Conservation (phyloP, 1,140 invertebrate species). For the Pseudobourletiella spinata region DNA sequence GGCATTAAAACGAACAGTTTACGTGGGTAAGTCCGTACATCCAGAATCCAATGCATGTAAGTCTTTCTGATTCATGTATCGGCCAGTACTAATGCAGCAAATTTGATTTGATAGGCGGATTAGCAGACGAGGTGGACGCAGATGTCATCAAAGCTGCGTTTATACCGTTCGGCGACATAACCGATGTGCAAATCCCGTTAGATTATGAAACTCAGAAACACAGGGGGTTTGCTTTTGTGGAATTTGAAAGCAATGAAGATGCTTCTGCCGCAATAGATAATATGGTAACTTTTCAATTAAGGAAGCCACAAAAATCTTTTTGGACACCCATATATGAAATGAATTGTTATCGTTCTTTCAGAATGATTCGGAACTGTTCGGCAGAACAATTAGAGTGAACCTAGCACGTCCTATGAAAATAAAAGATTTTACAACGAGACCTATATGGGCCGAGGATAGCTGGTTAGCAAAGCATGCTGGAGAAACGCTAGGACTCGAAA, state of each 20-base stretch:
- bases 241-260: conserved; percentile 83
- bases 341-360: conserved; percentile 44
- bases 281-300: no score
- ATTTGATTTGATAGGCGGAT: conserved; percentile 55
- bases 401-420: conserved; percentile 92
- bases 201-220: conserved; percentile 98
- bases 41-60: neutral
- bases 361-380: conserved; percentile 98
- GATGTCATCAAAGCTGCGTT: conserved; percentile 93
- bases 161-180: conserved; percentile 94
- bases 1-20: conserved; percentile 33
- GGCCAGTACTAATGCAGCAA: no score
- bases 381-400: conserved; percentile 92
- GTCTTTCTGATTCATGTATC: neutral
- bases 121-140: conserved; percentile 95
- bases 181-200: conserved; percentile 93
- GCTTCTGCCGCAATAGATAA: conserved; percentile 97
- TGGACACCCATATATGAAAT: neutral
- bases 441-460: conserved; percentile 93
- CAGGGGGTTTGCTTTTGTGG: conserved; percentile 94
- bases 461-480: conserved; percentile 94
- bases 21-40: conserved; percentile 33
- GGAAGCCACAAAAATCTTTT: conserved; percentile 14
- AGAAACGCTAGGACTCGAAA: conserved; percentile 55
- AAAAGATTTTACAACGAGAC: conserved; percentile 84